A percentile compares a stretch with the other conserved stretches of the same genome.
Evolutionary conservation across 1,140 invertebrate genomes (phyloP).

Genomic region (Aphelenchoides avenae): DNA sequence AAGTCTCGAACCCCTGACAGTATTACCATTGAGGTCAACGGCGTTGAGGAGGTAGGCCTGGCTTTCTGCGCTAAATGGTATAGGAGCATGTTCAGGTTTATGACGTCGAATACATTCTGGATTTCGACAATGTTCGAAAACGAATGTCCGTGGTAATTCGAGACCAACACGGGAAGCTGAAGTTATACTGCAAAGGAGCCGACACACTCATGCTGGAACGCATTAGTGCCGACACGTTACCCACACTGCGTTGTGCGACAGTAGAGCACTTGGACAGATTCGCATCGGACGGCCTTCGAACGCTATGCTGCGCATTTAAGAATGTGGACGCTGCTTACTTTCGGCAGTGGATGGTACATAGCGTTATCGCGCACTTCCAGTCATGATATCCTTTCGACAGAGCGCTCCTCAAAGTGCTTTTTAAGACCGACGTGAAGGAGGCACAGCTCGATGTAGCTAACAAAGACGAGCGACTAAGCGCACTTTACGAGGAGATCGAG

Average conservation of each 20-base stretch:
- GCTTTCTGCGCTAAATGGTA: too few relatives aligned
- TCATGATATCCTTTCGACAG: too few relatives aligned
- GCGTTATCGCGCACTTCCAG: too few relatives aligned
- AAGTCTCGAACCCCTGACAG: constrained; percentile 61
- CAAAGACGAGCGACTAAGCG: constrained; percentile 82
- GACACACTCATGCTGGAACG: constrained; percentile 83
- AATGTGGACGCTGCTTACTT: constrained; percentile 81
- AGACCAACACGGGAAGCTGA: constrained; percentile 70
- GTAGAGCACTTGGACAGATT: constrained; percentile 73
- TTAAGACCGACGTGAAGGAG: constrained; percentile 29
- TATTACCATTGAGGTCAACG: constrained; percentile 62
- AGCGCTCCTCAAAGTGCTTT: too few relatives aligned
- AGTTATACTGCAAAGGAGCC: constrained; percentile 93
- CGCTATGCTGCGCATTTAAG: constrained; percentile 80
- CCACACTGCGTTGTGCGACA: constrained; percentile 43
- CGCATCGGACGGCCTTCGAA: constrained; percentile 88
- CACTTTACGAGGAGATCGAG: constrained; percentile 95
- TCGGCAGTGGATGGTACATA: constrained; percentile 79
- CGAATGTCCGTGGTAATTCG: constrained; percentile 93
- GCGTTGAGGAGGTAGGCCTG: constrained; percentile 63
- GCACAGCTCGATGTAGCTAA: constrained; percentile 59
- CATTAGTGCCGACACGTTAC: constrained; percentile 27
- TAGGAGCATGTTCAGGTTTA: constrained; percentile 73
- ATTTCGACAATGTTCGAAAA: constrained; percentile 98
- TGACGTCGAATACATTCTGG: constrained; percentile 90